A percentile compares a stretch with the other conserved stretches of the same genome.
Evolutionary conservation across 2,113 vertebrate genomes (phyloP).

Genomic region (Anhinga rufa): DNA sequence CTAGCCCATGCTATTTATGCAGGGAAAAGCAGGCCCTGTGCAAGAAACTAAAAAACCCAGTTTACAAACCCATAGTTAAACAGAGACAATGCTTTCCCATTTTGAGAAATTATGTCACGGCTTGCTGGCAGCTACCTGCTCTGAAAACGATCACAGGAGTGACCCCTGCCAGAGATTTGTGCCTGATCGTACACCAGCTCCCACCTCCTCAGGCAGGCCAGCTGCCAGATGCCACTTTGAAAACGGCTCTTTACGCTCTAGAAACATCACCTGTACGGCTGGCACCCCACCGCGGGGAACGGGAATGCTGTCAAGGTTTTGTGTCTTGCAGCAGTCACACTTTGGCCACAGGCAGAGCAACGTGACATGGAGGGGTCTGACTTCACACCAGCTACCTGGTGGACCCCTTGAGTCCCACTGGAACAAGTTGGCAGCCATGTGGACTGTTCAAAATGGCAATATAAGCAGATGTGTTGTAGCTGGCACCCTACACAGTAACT

Average conservation of each 20-base stretch:
- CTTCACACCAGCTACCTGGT: background rate
- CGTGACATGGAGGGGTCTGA: background rate
- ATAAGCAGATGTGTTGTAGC: background rate
- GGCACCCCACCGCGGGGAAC: background rate
- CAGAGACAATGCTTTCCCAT: background rate
- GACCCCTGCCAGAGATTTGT: background rate
- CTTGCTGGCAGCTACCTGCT: background rate
- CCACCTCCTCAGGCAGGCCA: background rate
- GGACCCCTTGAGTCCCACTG: background rate
- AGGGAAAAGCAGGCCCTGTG: background rate
- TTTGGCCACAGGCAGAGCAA: background rate
- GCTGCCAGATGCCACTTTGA: background rate
- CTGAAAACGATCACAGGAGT: background rate
- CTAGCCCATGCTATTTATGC: background rate
- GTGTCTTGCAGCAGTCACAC: background rate
- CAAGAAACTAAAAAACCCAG: background rate
- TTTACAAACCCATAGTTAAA: background rate
- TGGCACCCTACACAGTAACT: background rate
- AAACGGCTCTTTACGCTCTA: background rate
- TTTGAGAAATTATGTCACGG: background rate
- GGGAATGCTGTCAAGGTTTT: background rate
- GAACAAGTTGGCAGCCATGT: fast-evolving
- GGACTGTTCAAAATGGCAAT: background rate
- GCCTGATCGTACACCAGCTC: background rate
- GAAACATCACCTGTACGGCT: background rate